These are phyloP conservation scores for Anhinga rufa DNA, from an alignment of 2,113 vertebrate genomes.

Conservation along the genomic window DNA sequence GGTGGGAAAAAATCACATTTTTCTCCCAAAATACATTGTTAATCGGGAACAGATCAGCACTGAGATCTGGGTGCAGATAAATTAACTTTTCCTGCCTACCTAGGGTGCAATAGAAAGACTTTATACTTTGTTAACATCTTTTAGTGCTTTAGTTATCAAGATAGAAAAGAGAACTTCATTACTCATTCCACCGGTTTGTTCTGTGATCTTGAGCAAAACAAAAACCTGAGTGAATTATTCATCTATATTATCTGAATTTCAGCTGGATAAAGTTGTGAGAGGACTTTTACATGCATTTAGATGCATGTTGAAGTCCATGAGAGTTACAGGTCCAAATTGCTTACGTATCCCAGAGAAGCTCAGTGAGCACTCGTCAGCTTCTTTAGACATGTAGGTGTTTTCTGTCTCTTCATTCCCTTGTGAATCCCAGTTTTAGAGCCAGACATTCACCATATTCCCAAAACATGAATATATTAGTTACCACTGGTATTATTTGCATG, in stretches of 20 bases:
- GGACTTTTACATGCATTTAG: background rate
- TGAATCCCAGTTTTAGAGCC: background rate
- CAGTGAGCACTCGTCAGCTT: background rate
- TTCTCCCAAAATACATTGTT: background rate
- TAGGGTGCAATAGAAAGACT: background rate
- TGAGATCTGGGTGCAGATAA: background rate
- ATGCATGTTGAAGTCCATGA: background rate
- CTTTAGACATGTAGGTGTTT: constrained; percentile 8
- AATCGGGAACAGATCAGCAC: background rate
- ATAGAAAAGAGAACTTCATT: background rate
- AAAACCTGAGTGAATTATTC: background rate
- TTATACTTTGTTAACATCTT: background rate
- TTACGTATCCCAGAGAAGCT: background rate
- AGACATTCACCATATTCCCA: background rate
- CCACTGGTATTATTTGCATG: constrained; percentile 4
- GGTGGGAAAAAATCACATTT: background rate
- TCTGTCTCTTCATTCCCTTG: background rate
- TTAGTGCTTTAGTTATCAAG: background rate
- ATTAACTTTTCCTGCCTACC: background rate
- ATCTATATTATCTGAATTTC: background rate
- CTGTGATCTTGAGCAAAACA: background rate
- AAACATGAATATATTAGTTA: background rate
- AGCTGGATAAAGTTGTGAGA: background rate
- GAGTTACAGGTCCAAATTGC: background rate
- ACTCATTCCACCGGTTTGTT: background rate